These are phyloP conservation scores for Melinaea marsaeus DNA, from an alignment of 2,888 invertebrate species.

Conservation along the genomic window DNA sequence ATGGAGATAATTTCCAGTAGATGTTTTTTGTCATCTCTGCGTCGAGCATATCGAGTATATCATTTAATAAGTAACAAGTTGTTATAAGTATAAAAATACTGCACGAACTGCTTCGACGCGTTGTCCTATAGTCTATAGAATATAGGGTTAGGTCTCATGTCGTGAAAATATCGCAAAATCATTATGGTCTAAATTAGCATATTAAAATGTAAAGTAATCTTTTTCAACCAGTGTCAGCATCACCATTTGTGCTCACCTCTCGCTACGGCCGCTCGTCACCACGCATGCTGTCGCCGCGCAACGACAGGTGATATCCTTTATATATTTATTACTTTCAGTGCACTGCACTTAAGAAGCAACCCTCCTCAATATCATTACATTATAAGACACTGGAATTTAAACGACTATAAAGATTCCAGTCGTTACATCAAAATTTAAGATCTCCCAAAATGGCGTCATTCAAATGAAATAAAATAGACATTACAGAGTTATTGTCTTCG, in stretches of 20 bases:
- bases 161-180: too few relatives aligned
- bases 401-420: constrained; percentile 8
- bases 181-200: too few relatives aligned
- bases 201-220: background rate
- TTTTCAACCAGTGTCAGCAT: constrained; percentile 49
- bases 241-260: constrained; percentile 62
- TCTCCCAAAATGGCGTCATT: constrained; percentile 13
- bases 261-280: constrained; percentile 63
- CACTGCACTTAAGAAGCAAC: background rate
- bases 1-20: too few relatives aligned
- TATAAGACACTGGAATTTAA: constrained; percentile 4
- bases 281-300: constrained; percentile 50
- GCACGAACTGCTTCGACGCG: too few relatives aligned
- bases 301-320: constrained; percentile 49
- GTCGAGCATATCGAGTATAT: too few relatives aligned
- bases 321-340: background rate
- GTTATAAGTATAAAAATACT: too few relatives aligned
- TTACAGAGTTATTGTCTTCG: background rate
- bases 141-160: too few relatives aligned
- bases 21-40: too few relatives aligned
- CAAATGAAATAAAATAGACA: constrained; percentile 4
- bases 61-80: too few relatives aligned
- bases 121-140: too few relatives aligned
- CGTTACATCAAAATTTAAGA: constrained; percentile 13
- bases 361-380: background rate